Base-by-base conservation (phyloP, 2,797 vertebrate genomes). In the Macrochelys suwanniensis region DNA sequence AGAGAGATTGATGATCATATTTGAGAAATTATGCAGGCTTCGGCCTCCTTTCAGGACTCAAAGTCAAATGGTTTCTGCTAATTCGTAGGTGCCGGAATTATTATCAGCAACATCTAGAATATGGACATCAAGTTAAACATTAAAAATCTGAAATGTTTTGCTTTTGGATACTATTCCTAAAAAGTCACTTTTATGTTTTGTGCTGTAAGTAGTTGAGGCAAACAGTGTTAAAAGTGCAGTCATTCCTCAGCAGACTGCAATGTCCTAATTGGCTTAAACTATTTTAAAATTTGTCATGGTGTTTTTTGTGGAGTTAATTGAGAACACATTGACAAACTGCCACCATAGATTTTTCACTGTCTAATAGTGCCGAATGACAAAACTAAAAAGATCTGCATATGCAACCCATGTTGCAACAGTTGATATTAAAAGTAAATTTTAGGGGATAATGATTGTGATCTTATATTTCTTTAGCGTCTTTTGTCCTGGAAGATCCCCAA, bases 181-280 rank as follows among this genome's bases (percentile, higher is more conserved):
- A 74, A 84, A 53, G 54, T 3, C 4, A 37, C 21, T 23, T 92
- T 91, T 89, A 56, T 65, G 3, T 80, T 8, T 37, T 37, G 33
- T 3, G 25, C 33, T 50, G 47, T 13, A 84, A 88, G 26, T 83
- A 45, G n/a, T 49, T 6, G 28, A 68, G 87, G 33, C 53, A 50
- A 33, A 26, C 26, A 50, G 26, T 49, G 59, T 19, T 59, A 47
- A 19, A 50, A 82, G 23, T 61, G 5, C 25, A 25, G 77, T 71
- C 9, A 13, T 59, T 91, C 21, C 28, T 94, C 42, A 61, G 37
- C 81, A 80, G 77, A 26, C 54, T 79, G 31, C 33, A 26, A 3
- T 84, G 53, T n/a, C 78, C 80, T 92, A 47, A 56, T 77, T 76
- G 93, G 21, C 80, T 95, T 88, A 68, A 82, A 80, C 47, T 74